Base-by-base conservation (phyloP, 2,113 vertebrate genomes). In the Acinonyx jubatus region DNA sequence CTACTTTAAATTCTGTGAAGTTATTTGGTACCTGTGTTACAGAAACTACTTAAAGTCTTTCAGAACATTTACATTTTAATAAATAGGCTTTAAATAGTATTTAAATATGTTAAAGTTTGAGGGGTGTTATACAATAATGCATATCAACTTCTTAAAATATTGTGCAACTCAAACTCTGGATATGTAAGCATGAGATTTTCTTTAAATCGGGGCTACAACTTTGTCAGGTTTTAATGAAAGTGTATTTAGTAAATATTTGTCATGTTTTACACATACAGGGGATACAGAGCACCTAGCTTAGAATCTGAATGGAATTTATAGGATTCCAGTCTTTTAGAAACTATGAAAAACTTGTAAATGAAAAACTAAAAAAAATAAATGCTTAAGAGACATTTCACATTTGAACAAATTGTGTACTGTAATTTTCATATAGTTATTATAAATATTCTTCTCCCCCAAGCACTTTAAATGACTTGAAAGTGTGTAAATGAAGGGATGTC, bases 1-100 rank as follows among this genome's bases (percentile, higher is more conserved):
- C 45, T 68, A 65, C 76, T 81, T 96, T n/a, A 81, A 65, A 65
- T 61, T 93, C 69, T 79, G 31, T 6, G n/a, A 80, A 41, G 11
- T 76, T 73, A 57, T 55, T 86, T 92, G 33, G 86, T 63, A 86
- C 10, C 13, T 93, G 10, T 36, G 25, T n/a, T 61, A 68, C 6
- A 93, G 65, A 80, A 69, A 87, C 50, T 61, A 89, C 65, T 38
- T 66, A 65, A 93, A 89, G 33, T 87, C 38, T 74, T 90, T 97
- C 68, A 82, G 63, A 74, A 89, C 8, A 81, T 18, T 76, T 82
- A 91, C 9, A 69, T 16, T 61, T 76, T 57, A 92, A 73, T 93
- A 93, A 63, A 36, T 74, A 68, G 7, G 7, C 18, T 90, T 95
- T 71, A 81, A 86, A 76, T 41, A 69, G 7, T 41, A 86, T 29